Evolutionary conservation across 2,797 vertebrate species (phyloP).

Genomic region (Protonibea diacanthus): DNA sequence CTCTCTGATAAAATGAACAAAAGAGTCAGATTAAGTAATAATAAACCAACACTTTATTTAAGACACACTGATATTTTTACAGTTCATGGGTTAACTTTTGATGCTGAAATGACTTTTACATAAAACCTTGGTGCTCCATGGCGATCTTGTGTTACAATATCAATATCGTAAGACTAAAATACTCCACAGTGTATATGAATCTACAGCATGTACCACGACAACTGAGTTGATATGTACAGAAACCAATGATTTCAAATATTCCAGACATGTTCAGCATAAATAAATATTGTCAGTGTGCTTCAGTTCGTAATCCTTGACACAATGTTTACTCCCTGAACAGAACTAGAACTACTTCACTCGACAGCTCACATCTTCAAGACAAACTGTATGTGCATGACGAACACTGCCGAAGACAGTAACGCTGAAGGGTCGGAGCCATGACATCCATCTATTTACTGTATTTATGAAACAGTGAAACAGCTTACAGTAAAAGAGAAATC

Average conservation of each 20-base stretch:
- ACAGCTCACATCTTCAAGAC: constrained; percentile 37
- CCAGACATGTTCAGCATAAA: constrained; percentile 52
- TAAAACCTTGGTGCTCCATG: constrained; percentile 31
- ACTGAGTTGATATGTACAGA: constrained; percentile 55
- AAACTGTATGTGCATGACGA: constrained; percentile 28
- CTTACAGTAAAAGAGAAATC: constrained; percentile 52
- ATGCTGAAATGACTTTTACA: constrained; percentile 50
- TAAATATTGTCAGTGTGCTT: constrained; percentile 56
- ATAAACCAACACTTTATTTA: constrained; percentile 77
- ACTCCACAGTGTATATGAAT: constrained; percentile 41
- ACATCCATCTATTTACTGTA: constrained; percentile 33
- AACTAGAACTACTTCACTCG: constrained; percentile 27
- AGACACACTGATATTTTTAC: constrained; percentile 63
- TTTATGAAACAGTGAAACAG: constrained; percentile 41
- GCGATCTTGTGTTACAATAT: constrained; percentile 39
- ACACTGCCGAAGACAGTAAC: constrained; percentile 9
- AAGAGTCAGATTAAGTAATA: constrained; percentile 29
- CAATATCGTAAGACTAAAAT: constrained; percentile 45
- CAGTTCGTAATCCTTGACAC: constrained; percentile 40
- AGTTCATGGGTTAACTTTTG: constrained; percentile 45
- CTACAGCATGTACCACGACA: constrained; percentile 30
- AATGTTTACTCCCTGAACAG: constrained; percentile 49
- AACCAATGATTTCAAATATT: constrained; percentile 32
- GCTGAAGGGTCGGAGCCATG: constrained; percentile 39
- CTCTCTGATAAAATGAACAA: background rate